Conservation (phyloP, 2,797 vertebrate species). For the Mionectes olivaceus region DNA sequence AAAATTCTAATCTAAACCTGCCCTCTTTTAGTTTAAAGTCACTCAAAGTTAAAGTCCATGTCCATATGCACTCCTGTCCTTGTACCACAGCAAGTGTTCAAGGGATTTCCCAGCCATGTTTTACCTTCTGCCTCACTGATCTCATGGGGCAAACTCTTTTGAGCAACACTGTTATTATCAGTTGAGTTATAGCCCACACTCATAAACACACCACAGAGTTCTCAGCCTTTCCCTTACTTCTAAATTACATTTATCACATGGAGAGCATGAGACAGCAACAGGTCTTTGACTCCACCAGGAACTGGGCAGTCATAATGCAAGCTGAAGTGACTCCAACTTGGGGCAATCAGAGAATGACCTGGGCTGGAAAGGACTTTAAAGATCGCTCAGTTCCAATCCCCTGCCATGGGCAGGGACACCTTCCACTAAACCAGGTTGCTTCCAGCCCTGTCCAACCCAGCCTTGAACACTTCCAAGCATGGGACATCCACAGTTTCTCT, state of each 20-base stretch:
- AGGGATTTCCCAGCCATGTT: fast-evolving
- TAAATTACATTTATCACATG: not conserved
- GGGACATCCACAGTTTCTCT: not conserved
- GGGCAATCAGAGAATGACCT: not conserved
- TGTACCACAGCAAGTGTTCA: not conserved
- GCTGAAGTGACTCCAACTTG: not conserved
- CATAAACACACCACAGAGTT: not conserved
- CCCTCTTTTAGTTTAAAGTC: not conserved
- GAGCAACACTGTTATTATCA: fast-evolving
- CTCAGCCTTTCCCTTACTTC: not conserved
- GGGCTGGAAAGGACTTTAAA: not conserved
- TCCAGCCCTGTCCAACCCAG: not conserved
- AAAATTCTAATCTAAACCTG: not conserved
- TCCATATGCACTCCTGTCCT: not conserved
- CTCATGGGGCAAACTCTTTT: not conserved
- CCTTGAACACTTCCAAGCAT: not conserved
- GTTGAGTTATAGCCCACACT: not conserved
- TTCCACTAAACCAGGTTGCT: not conserved
- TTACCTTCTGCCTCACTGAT: not conserved
- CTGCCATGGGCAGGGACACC: not conserved
- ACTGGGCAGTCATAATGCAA: fast-evolving
- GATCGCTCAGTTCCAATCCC: not conserved
- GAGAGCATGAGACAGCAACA: fast-evolving
- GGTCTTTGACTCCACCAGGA: not conserved
- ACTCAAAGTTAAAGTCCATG: not conserved